These are phyloP conservation scores for Microcaecilia unicolor DNA, from an alignment of 2,797 vertebrate genomes.

Conservation along the genomic window DNA sequence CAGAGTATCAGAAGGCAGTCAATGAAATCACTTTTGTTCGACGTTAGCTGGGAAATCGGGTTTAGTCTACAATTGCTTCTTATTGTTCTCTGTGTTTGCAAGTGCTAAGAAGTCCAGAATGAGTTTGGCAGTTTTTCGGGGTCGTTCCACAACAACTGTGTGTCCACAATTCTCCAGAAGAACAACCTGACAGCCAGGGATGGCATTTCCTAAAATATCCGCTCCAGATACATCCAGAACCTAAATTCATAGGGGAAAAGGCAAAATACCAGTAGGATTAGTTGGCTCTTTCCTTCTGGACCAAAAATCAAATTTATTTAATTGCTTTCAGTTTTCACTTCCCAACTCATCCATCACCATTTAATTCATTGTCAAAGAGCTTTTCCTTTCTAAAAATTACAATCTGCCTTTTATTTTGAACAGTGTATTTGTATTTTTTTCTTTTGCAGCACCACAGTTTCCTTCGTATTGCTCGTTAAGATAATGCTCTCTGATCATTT, in stretches of 20 bases:
- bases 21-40: too few relatives aligned
- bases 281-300: too few relatives aligned
- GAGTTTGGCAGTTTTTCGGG: constrained; percentile 76
- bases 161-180: constrained; percentile 88
- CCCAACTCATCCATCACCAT: neutral
- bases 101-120: constrained; percentile 67
- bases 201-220: constrained; percentile 48
- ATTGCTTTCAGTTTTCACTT: neutral
- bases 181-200: constrained; percentile 66
- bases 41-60: too few relatives aligned
- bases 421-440: neutral
- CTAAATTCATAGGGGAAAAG: constrained; percentile 33
- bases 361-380: too few relatives aligned
- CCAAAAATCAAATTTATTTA: neutral
- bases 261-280: neutral
- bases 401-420: neutral
- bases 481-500: too few relatives aligned
- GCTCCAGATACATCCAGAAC: constrained; percentile 82
- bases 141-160: constrained; percentile 77
- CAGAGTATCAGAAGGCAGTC: constrained; percentile 22
- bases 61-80: constrained; percentile 78
- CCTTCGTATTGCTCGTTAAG: too few relatives aligned
- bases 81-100: constrained; percentile 56
- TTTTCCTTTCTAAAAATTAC: neutral
- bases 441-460: too few relatives aligned